Evolutionary conservation across 1,140 invertebrate genomes (phyloP).

Genomic region (Dysdera silvatica): DNA sequence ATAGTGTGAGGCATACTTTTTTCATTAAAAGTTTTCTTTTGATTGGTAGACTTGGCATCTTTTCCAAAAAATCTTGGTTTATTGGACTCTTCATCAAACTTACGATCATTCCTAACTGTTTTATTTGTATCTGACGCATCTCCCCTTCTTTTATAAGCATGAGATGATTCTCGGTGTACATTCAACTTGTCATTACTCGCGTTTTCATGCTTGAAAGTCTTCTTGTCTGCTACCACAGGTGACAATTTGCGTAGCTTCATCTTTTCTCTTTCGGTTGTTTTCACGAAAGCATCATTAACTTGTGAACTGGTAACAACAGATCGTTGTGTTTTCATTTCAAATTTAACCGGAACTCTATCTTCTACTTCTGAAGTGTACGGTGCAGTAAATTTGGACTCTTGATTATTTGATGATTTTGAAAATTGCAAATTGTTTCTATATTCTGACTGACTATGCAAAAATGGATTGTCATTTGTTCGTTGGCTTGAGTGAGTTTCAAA

Average conservation of each 20-base stretch:
- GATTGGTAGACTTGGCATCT: no score
- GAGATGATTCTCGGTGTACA: not conserved
- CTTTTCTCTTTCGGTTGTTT: not conserved
- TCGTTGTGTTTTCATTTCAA: constrained; percentile 12
- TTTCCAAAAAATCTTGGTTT: not conserved
- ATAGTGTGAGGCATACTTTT: no score
- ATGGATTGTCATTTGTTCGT: not conserved
- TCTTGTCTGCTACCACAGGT: not conserved
- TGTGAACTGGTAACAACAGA: not conserved
- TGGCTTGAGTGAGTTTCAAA: not conserved
- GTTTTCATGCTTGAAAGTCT: not conserved
- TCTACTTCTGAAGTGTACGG: not conserved
- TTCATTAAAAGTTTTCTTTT: no score
- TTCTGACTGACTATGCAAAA: not conserved
- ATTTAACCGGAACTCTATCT: constrained; percentile 5
- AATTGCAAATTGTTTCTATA: not conserved
- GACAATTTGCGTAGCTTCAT: constrained; percentile 2
- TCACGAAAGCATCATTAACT: constrained; percentile 7
- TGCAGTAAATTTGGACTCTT: not conserved
- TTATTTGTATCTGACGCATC: not conserved
- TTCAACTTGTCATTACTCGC: not conserved
- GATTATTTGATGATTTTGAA: not conserved
- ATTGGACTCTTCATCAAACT: not conserved
- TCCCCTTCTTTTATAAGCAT: not conserved
- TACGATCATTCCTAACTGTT: not conserved